A percentile compares a stretch with the other conserved stretches of the same genome.
Conservation (phyloP, 2,113 vertebrate genomes). For the Hippocampus abdominalis region DNA sequence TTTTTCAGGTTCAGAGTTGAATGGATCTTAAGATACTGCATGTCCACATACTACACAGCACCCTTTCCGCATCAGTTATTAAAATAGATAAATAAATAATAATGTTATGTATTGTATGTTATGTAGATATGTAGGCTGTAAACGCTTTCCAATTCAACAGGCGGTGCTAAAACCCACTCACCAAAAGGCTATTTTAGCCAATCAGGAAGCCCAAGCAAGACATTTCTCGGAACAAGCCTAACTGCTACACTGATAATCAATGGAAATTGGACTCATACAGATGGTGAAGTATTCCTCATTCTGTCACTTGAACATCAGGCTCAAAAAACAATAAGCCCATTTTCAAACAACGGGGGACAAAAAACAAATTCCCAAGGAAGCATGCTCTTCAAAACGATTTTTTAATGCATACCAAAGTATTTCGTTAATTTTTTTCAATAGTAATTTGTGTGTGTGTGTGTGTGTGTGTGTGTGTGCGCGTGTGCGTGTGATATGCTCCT, state of each 20-base stretch:
- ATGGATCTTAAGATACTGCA: not conserved
- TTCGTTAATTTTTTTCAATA: not conserved
- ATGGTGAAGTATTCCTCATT: not conserved
- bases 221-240: not conserved
- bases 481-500: not conserved
- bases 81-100: too few species aligned
- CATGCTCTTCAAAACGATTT: not conserved
- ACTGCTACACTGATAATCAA: not conserved
- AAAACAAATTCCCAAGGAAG: not conserved
- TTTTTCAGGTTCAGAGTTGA: not conserved
- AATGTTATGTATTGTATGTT: too few species aligned
- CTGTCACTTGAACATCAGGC: not conserved
- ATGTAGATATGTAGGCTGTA: not conserved
- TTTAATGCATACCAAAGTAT: not conserved
- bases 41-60: too few species aligned
- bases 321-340: not conserved
- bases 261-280: not conserved
- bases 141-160: not conserved
- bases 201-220: not conserved
- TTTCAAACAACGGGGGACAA: not conserved
- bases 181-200: not conserved
- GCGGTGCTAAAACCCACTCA: not conserved
- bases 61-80: too few species aligned
- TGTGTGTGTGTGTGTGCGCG: too few species aligned
- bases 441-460: conserved; percentile 4